Conservation (phyloP, 2,113 vertebrate genomes). For the Cyprinodon variegatus region DNA sequence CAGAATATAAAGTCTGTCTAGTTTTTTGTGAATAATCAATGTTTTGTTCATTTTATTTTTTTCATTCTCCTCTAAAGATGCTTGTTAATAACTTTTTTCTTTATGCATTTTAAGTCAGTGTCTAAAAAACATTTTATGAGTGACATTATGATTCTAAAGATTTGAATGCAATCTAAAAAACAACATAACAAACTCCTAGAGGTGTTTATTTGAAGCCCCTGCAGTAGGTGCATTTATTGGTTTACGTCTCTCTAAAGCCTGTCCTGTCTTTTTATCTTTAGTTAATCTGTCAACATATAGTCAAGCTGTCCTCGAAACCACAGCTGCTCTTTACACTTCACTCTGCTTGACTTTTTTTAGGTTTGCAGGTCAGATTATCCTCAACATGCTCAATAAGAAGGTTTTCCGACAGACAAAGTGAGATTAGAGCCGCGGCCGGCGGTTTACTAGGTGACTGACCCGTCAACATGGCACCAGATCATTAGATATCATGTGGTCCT, state of each 20-base stretch:
- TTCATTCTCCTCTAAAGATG: too few relatives aligned
- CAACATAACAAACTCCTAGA: background rate
- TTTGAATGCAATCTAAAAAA: background rate
- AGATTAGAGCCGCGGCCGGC: slow-evolving; percentile 26
- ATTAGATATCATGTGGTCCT: background rate
- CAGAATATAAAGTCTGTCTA: background rate
- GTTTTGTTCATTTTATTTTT: too few relatives aligned
- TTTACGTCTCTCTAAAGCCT: background rate
- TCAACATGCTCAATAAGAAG: background rate
- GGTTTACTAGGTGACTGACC: background rate
- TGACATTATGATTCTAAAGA: too few relatives aligned
- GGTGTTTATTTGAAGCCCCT: background rate
- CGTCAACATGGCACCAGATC: slow-evolving; percentile 25
- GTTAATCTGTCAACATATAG: slow-evolving; percentile 2
- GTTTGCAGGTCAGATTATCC: slow-evolving; percentile 8
- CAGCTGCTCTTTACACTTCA: background rate
- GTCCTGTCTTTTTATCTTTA: slow-evolving; percentile 2
- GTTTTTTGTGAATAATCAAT: background rate
- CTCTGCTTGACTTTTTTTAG: background rate
- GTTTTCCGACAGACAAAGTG: slow-evolving; percentile 10
- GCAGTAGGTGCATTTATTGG: background rate
- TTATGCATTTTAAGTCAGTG: too few relatives aligned
- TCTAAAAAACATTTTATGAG: too few relatives aligned
- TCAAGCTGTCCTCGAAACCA: background rate
- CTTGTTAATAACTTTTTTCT: too few relatives aligned